Percentiles rank a stretch among this genome's conserved stretches.
Evolutionary conservation across 2,888 invertebrate genomes (phyloP).

Genomic region (Monopis laevigella): DNA sequence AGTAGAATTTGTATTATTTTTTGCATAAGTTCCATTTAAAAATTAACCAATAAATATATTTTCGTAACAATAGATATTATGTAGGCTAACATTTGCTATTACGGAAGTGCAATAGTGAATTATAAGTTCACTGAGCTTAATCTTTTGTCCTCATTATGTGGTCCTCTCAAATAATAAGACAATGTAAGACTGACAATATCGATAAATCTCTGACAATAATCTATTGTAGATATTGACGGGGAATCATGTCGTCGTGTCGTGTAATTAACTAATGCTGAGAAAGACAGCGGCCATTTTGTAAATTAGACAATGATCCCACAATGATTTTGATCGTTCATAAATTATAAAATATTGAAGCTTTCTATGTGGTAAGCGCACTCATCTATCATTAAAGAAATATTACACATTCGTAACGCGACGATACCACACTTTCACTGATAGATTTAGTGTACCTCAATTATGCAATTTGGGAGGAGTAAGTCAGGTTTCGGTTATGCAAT

Average conservation of each 20-base stretch:
- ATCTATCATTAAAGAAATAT: constrained; percentile 51
- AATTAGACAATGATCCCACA: constrained; percentile 42
- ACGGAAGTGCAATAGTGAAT: too few relatives aligned
- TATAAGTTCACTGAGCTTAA: too few relatives aligned
- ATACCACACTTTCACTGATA: constrained; percentile 57
- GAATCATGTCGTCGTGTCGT: constrained; percentile 10
- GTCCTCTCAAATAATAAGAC: constrained; percentile 5
- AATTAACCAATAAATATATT: too few relatives aligned
- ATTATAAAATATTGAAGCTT: constrained; percentile 45
- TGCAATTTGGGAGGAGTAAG: constrained; percentile 33
- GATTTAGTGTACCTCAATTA: constrained; percentile 42
- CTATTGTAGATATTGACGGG: constrained; percentile 10
- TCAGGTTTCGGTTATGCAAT: constrained; percentile 5
- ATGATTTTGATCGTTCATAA: constrained; percentile 43
- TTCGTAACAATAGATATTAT: too few relatives aligned
- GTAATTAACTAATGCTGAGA: constrained; percentile 5
- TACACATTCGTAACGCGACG: constrained; percentile 41
- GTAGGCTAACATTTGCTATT: too few relatives aligned
- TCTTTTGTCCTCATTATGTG: constrained; percentile 3
- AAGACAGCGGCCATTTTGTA: constrained; percentile 30
- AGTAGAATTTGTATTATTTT: too few relatives aligned
- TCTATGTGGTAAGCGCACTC: constrained; percentile 28
- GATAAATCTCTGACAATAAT: constrained; percentile 11
- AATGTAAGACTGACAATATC: constrained; percentile 1
- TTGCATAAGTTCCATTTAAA: too few relatives aligned